A percentile compares a stretch with the other conserved stretches of the same genome.
phyloP scores from a whole-genome alignment of 1,140 invertebrate genomes.

The Leguminivora glycinivorella region DNA sequence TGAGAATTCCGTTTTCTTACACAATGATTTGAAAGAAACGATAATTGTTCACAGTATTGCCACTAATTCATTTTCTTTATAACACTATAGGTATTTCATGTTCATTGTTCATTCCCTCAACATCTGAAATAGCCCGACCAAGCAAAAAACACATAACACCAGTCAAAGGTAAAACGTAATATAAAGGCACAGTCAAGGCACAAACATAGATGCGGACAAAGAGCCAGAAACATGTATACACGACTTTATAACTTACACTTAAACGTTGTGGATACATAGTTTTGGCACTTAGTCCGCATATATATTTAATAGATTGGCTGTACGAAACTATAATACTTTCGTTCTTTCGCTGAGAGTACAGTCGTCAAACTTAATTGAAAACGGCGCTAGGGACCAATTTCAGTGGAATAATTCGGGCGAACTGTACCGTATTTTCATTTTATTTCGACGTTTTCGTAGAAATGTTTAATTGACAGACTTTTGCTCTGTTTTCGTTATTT shows the following conservation, averaged over 20 bases:
- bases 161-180: background rate
- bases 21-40: too few species aligned
- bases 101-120: slow-evolving; percentile 1
- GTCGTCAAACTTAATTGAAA: slow-evolving; percentile 14
- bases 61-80: too few species aligned
- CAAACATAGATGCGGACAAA: too few species aligned
- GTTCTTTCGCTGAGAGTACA: background rate
- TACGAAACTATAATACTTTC: background rate
- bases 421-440: background rate
- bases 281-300: too few species aligned
- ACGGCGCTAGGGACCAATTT: background rate
- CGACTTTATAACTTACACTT: too few species aligned
- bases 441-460: background rate
- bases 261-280: too few species aligned
- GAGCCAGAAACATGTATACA: too few species aligned
- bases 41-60: too few species aligned
- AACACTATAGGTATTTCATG: too few species aligned
- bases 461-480: background rate
- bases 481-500: background rate
- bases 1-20: too few species aligned
- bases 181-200: too few species aligned
- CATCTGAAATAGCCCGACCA: background rate
- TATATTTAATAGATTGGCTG: too few species aligned
- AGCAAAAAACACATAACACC: background rate
- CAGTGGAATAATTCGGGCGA: background rate